phyloP scores from a whole-genome alignment of 2,797 vertebrate genomes.

The Paguma larvata region DNA sequence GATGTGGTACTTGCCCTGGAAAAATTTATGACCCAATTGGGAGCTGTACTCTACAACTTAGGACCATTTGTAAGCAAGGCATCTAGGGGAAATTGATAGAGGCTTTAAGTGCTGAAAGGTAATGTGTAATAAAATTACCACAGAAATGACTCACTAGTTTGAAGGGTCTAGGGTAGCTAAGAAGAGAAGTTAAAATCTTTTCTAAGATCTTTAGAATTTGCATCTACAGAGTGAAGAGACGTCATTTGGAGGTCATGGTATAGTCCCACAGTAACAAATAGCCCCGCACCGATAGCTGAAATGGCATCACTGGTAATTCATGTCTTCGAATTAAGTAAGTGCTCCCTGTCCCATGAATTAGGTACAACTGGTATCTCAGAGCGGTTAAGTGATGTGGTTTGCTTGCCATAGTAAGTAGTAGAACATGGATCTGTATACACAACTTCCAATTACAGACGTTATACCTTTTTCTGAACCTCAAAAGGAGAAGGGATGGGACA shows the following conservation, averaged over 20 bases:
- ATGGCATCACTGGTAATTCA: not conserved
- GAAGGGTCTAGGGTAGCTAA: not conserved
- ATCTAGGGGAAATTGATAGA: not conserved
- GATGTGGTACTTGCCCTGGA: constrained; percentile 2
- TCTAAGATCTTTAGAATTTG: not conserved
- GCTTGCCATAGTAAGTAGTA: not conserved
- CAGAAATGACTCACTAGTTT: constrained; percentile 44
- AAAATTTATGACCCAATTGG: constrained; percentile 18
- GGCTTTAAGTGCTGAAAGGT: not conserved
- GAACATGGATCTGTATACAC: not conserved
- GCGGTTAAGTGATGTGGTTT: not conserved
- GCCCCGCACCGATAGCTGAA: not conserved
- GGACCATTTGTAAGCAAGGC: constrained; percentile 53
- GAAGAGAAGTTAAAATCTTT: constrained; percentile 52
- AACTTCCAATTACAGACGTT: not conserved
- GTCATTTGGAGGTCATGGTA: not conserved
- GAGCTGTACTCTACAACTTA: constrained; percentile 26
- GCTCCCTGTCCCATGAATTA: not conserved
- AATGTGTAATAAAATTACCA: not conserved
- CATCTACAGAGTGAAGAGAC: not conserved
- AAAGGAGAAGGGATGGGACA: not conserved
- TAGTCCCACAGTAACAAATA: not conserved
- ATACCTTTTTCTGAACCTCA: not conserved
- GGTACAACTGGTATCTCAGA: not conserved
- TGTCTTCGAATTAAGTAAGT: not conserved